Conservation (phyloP, 2,113 vertebrate species). For the Loxodonta africana region DNA sequence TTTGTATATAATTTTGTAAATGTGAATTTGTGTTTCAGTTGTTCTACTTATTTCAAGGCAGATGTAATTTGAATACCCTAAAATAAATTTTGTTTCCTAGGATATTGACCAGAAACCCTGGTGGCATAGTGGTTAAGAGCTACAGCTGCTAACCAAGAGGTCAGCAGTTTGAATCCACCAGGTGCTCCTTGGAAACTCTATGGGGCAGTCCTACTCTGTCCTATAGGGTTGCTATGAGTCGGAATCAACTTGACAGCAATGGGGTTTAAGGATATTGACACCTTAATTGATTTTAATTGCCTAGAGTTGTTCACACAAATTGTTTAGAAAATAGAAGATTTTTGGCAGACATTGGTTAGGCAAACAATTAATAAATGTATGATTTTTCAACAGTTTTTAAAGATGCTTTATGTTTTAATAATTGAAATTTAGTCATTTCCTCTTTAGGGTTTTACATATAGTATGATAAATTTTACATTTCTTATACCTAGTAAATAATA, state of each 20-base stretch:
- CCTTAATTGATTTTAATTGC: background rate
- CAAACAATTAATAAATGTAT: background rate
- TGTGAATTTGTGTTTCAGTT: background rate
- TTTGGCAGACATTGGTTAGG: background rate
- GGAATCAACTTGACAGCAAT: no score
- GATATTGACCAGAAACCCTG: background rate
- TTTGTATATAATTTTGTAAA: background rate
- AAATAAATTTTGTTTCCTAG: background rate
- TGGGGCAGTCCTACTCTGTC: no score
- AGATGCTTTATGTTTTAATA: background rate
- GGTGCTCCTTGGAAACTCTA: no score
- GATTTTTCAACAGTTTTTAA: background rate
- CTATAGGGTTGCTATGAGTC: no score
- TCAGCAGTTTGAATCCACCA: no score
- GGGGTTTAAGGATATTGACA: background rate
- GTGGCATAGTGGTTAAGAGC: no score
- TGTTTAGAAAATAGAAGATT: background rate
- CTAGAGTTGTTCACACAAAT: background rate
- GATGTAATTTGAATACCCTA: background rate
- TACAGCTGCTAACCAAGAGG: no score
- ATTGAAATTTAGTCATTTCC: background rate
- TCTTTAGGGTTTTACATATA: conserved; percentile 3
- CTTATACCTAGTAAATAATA: background rate
- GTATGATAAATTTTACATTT: background rate
- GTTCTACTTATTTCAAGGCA: background rate